Conservation (phyloP, 2,888 invertebrate species). For the Callyntrura sp. region DNA sequence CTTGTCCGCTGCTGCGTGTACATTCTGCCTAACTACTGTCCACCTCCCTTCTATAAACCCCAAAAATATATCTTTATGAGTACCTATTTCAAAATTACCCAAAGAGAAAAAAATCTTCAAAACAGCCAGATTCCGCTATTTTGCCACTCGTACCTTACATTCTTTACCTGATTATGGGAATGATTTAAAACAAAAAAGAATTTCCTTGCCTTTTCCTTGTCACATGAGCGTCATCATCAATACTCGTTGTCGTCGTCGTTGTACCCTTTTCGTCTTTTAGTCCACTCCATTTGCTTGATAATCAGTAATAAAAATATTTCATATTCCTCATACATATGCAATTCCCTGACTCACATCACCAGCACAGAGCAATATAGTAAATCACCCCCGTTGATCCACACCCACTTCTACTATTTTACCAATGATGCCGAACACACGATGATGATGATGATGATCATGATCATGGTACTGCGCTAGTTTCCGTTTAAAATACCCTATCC, state of each 20-base stretch:
- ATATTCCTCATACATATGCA: conserved; percentile 59
- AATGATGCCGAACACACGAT: not conserved
- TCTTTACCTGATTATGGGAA: not conserved
- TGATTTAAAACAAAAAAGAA: conserved; percentile 40
- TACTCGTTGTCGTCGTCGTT: conserved; percentile 3
- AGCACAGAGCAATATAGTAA: conserved; percentile 37
- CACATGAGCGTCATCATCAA: not conserved
- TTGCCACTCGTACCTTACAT: not conserved
- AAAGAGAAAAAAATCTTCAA: conserved; percentile 17
- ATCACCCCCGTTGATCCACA: conserved; percentile 39
- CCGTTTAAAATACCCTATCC: conserved; percentile 48
- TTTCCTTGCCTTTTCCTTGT: conserved; percentile 28
- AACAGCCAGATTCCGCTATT: conserved; percentile 41
- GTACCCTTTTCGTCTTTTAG: not conserved
- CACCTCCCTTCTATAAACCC: conserved; percentile 4
- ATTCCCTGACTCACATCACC: not conserved
- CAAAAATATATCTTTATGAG: conserved; percentile 9
- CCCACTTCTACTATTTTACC: not conserved
- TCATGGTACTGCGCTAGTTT: conserved; percentile 54
- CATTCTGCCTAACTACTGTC: not conserved
- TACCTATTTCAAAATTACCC: not conserved
- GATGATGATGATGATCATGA: not conserved
- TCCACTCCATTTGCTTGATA: conserved; percentile 22
- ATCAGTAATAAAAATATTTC: conserved; percentile 58
- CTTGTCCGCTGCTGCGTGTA: not conserved